Evolutionary conservation across 2,888 invertebrate genomes (phyloP), one percentile per base, ranked within the genome.

Genomic region (Anarsia innoxiella): DNA sequence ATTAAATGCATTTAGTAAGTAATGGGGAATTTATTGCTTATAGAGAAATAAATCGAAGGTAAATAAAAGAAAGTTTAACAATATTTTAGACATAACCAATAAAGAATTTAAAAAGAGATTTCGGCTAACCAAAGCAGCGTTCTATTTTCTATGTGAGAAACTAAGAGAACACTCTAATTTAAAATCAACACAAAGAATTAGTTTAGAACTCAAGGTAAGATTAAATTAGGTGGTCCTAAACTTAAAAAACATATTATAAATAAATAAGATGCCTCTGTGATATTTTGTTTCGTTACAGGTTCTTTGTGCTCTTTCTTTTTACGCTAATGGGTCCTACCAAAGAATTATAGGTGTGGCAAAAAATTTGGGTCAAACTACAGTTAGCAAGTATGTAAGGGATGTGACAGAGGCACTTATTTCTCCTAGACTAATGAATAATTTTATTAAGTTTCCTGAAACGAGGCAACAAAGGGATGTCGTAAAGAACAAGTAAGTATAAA

Each of bases 301-400:
- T 19, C 12, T 42, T 23, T 40, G 43, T 40, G 41, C 44, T 23
- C 28, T 40, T 27, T 9, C 30, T 12, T 41, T 41, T 23, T 44
- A 40, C 26, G 39, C 40, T 14, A 25, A 26, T 9, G 39, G 39
- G 11, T 16, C 29, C 15, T 37, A 40, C 27, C 41, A 41, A 8
- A 23, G 36, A 8, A 10, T 36, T 13, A 27, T 33, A 14, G 44
- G 34, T 4, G 19, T 32, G 23, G 43, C 38, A 11, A 32, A 37
- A 9, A 26, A 43, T 34, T 36, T 38, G 10, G 25, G 25, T 1
- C 44, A 40, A 30, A 31, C 29, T 27, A 30, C 39, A 1, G 16
- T 36, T 9, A 44, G 44, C 39, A 12, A 15, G 2, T 41, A 44
- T 23, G 32, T 41, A 12, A 19, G 36, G 26, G 41, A 44, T 31